These are phyloP conservation scores for Platypus cylindrus DNA, from an alignment of 2,888 invertebrate species.

Conservation along the genomic window DNA sequence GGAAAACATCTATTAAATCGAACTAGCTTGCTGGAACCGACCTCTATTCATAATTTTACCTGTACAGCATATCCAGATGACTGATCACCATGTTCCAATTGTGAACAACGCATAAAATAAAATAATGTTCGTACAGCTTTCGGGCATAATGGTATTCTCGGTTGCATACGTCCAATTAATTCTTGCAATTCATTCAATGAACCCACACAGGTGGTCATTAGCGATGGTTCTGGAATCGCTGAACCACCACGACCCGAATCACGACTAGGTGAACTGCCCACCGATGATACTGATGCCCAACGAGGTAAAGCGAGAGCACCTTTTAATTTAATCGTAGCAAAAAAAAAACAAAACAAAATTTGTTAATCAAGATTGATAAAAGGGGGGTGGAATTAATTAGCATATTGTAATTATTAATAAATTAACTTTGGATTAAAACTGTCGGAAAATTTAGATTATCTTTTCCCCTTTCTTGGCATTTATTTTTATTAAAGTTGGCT, in stretches of 20 bases:
- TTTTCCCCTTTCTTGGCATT: too few species aligned
- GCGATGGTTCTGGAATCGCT: constrained; percentile 48
- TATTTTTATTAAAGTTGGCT: too few species aligned
- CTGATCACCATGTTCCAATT: constrained; percentile 41
- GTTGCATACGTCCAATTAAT: constrained; percentile 49
- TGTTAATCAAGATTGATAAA: background rate
- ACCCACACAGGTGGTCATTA: constrained; percentile 82
- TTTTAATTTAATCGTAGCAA: constrained; percentile 22
- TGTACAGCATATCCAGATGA: constrained; percentile 29
- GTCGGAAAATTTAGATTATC: too few species aligned
- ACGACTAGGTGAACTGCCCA: constrained; percentile 35
- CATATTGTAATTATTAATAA: background rate
- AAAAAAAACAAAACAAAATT: background rate
- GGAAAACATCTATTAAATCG: too few species aligned
- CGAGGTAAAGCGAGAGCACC: constrained; percentile 73
- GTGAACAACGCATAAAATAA: constrained; percentile 87
- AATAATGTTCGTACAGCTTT: constrained; percentile 71
- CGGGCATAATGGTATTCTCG: constrained; percentile 40
- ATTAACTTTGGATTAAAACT: background rate
- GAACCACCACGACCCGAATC: constrained; percentile 32
- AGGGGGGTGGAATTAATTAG: background rate
- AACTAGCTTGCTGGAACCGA: too few species aligned
- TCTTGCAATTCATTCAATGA: constrained; percentile 68
- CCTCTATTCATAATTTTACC: constrained; percentile 17
- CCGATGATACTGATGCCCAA: constrained; percentile 46